Conservation (phyloP, 2,113 vertebrate genomes). For the Paracanthobrama guichenoti region DNA sequence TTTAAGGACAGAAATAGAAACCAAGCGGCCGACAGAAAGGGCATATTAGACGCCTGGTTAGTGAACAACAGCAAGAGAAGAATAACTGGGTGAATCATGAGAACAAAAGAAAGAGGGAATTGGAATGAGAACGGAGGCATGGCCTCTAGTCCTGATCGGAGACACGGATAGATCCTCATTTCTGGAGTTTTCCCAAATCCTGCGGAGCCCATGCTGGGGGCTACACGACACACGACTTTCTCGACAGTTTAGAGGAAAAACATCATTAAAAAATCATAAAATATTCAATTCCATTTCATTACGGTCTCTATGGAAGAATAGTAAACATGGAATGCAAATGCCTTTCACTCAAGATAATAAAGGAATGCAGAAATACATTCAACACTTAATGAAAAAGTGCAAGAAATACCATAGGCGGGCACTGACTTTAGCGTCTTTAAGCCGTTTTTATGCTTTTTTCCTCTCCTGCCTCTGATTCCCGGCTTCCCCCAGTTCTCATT, state of each 20-base stretch:
- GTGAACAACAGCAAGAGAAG: neutral
- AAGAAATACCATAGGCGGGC: neutral
- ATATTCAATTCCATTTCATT: conserved; percentile 63
- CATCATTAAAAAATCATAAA: conserved; percentile 64
- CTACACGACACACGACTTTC: conserved; percentile 36
- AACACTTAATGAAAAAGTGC: conserved; percentile 18
- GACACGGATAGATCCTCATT: neutral
- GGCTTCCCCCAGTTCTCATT: conserved; percentile 57
- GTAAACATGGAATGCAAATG: conserved; percentile 56
- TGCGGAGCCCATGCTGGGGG: conserved; percentile 42
- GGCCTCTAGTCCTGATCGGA: neutral
- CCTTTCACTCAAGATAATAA: conserved; percentile 44
- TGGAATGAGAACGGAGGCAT: neutral
- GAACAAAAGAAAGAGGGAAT: neutral
- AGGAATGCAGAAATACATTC: conserved; percentile 33
- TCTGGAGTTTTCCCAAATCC: conserved; percentile 27
- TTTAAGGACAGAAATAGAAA: neutral
- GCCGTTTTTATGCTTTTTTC: conserved; percentile 40
- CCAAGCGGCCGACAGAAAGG: neutral
- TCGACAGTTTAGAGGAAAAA: conserved; percentile 55
- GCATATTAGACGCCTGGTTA: neutral
- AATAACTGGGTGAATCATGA: neutral
- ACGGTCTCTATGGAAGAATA: conserved; percentile 56
- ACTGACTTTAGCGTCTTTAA: conserved; percentile 44
- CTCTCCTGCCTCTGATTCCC: neutral